Conservation (phyloP, 2,888 invertebrate species). For the Apotomis capreana region DNA sequence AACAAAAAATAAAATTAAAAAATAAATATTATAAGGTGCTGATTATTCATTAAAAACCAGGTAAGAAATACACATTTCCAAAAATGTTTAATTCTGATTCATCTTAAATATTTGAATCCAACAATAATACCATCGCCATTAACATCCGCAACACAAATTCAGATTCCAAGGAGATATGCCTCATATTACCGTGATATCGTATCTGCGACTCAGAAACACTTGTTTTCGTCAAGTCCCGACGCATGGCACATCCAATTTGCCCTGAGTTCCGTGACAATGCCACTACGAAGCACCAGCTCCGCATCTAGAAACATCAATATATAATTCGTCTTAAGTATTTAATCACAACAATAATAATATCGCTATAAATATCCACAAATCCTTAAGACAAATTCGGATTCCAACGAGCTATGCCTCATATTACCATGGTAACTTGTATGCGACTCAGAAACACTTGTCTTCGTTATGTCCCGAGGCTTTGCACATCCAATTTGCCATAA, state of each 20-base stretch:
- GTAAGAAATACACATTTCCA: too few relatives aligned
- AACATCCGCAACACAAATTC: background rate
- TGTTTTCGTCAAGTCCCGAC: constrained; percentile 42
- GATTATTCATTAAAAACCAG: too few relatives aligned
- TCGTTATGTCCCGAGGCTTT: constrained; percentile 47
- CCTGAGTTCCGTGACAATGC: constrained; percentile 59
- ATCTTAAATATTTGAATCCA: too few relatives aligned
- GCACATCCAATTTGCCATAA: constrained; percentile 65
- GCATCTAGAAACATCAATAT: constrained; percentile 35
- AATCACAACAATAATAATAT: too few relatives aligned
- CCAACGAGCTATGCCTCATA: constrained; percentile 26
- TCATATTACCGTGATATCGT: constrained; percentile 21
- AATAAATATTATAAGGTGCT: too few relatives aligned
- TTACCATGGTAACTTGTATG: constrained; percentile 22
- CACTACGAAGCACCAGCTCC: constrained; percentile 49
- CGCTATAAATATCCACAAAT: background rate
- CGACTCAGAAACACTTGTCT: constrained; percentile 37
- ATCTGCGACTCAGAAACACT: constrained; percentile 34
- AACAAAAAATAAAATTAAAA: too few relatives aligned
- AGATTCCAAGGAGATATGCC: constrained; percentile 22
- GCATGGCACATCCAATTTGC: constrained; percentile 65
- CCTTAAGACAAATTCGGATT: constrained; percentile 3
- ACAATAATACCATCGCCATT: too few relatives aligned
- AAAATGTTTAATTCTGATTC: too few relatives aligned
- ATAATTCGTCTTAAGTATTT: background rate